These are phyloP conservation scores for Glaucidium brasilianum DNA, from an alignment of 2,113 vertebrate species.

Conservation along the genomic window DNA sequence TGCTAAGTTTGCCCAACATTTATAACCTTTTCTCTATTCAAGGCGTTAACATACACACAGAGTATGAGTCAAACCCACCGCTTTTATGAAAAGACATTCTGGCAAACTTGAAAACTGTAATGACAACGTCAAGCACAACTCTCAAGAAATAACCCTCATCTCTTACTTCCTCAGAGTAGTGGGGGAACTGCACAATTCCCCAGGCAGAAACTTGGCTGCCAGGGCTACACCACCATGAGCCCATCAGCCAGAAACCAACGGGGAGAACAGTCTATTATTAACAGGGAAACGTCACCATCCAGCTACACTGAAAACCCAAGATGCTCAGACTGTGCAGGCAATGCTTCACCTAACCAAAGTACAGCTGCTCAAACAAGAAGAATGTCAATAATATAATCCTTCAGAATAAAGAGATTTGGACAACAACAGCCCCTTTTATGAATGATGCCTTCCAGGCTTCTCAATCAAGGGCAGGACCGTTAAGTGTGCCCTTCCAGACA, in stretches of 20 bases:
- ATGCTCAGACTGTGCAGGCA: neutral
- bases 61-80: neutral
- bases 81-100: neutral
- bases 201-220: neutral
- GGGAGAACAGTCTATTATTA: too few relatives aligned
- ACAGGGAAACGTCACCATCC: rapidly evolving
- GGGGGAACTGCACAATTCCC: rapidly evolving
- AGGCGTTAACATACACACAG: neutral
- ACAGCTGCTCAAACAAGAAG: neutral
- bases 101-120: neutral
- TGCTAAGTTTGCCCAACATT: neutral
- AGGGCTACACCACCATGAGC: rapidly evolving
- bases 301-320: neutral
- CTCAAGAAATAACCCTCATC: neutral
- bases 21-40: neutral
- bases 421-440: neutral
- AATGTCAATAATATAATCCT: neutral
- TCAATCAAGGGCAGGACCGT: rapidly evolving
- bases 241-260: neutral
- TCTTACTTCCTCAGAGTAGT: neutral
- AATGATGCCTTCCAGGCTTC: too few relatives aligned
- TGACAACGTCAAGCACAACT: neutral
- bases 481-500: neutral
- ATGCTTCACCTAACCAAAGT: neutral
- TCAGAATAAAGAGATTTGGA: neutral